Percentiles rank a stretch among this genome's conserved stretches.
Conservation (phyloP, 2,888 invertebrate species). For the Catotricha subobsoleta region DNA sequence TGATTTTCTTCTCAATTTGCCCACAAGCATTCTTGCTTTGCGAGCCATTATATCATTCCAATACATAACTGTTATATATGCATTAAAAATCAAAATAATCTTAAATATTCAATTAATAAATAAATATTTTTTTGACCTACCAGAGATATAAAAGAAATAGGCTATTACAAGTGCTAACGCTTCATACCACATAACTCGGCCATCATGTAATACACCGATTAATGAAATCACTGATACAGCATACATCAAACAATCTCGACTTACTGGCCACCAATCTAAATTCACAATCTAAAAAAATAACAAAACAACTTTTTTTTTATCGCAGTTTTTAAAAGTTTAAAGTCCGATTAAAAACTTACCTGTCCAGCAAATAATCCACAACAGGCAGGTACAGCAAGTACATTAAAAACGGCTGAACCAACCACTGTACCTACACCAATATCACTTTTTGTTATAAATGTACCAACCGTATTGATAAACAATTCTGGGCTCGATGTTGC, state of each 20-base stretch:
- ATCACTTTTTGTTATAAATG: slow-evolving; percentile 59
- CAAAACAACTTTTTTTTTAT: not conserved
- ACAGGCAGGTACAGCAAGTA: slow-evolving; percentile 56
- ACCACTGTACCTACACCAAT: slow-evolving; percentile 60
- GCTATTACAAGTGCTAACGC: slow-evolving; percentile 48
- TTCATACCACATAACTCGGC: slow-evolving; percentile 57
- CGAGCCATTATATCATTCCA: slow-evolving; percentile 41
- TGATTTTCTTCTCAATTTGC: slow-evolving; percentile 36
- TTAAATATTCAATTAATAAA: not conserved
- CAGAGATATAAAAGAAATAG: slow-evolving; percentile 51
- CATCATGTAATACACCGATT: slow-evolving; percentile 49
- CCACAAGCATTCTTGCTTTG: slow-evolving; percentile 32
- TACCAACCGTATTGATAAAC: slow-evolving; percentile 69
- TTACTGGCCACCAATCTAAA: slow-evolving; percentile 61
- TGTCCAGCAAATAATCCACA: slow-evolving; percentile 46
- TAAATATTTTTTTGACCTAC: slow-evolving; percentile 30
- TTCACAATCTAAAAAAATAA: slow-evolving; percentile 35
- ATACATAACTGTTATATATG: slow-evolving; percentile 41
- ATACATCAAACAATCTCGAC: slow-evolving; percentile 55
- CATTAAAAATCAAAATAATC: not conserved
- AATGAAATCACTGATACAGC: slow-evolving; percentile 50
- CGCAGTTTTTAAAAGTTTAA: not conserved
- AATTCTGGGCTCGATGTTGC: slow-evolving; percentile 76
- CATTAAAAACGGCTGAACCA: slow-evolving; percentile 62
- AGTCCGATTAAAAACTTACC: slow-evolving; percentile 32